Base-by-base conservation (phyloP, 2,113 vertebrate genomes). In the Monarcha castaneiventris region DNA sequence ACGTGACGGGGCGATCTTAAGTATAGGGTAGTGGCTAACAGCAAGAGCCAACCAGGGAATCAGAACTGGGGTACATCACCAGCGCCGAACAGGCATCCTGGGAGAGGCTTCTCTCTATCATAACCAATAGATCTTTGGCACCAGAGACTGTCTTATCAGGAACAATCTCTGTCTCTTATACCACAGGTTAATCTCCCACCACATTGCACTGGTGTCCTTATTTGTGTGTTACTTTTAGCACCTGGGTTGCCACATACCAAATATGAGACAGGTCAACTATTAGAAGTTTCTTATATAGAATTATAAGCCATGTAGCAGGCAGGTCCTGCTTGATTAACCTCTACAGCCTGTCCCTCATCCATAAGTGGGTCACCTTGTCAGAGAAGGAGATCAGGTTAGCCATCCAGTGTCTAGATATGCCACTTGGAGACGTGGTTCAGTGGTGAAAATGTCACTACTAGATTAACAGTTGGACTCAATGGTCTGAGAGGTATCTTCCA, bases 231-330 rank as follows among this genome's bases (percentile, higher is more conserved):
- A 44, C 6, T 33, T 82, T 21, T 37, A 63, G 32, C 32, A 75
- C 7, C 18, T 29, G 13, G 0, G 11, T 81, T 29, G 80, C 27
- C 44, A 73, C 0, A 0, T 56, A 52, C 4, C 56, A 69, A 69
- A 33, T 11, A 77, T 27, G 26, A 69, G 33, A 51, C 32, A 54
- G 7, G 27, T 61, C 26, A 87, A 46, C 3, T 46, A 77, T 9
- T 51, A 3, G 7, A 68, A 81, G 22, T 58, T 73, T 32, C 54
- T 55, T 43, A 19, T 25, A 18, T 13, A 76, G 30, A 80, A 18
- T 48, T 64, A 44, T 9, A 91, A 89, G 25, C n/a, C 48, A 16
- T 8, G 14, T 22, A 64, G 11, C 29, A 75, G 33, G 13, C 5
- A 21, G 23, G 20, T 54, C 39, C 23, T 39, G 27, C 33, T 75